A percentile compares a stretch with the other conserved stretches of the same genome.
These are phyloP conservation scores for Sphyrna mokarran DNA, from an alignment of 2,113 vertebrate genomes.

Conservation along the genomic window DNA sequence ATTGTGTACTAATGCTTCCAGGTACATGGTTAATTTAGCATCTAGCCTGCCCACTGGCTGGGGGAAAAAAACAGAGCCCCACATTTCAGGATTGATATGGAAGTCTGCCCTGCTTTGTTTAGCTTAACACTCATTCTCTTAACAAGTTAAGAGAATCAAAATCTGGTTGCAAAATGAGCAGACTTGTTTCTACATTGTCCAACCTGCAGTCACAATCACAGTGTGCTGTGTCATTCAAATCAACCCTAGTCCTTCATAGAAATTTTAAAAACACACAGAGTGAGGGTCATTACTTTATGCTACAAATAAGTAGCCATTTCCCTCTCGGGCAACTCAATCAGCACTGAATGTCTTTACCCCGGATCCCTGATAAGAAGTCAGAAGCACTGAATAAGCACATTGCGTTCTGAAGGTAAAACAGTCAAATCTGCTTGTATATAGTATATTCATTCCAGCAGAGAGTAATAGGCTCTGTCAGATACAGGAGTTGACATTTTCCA, in stretches of 20 bases:
- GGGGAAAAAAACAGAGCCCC: too few relatives aligned
- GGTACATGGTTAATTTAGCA: too few relatives aligned
- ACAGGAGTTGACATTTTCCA: constrained; percentile 33
- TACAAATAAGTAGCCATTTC: not conserved
- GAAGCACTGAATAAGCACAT: not conserved
- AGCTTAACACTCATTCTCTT: not conserved
- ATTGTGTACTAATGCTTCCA: too few relatives aligned
- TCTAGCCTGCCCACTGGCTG: too few relatives aligned
- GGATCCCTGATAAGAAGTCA: not conserved
- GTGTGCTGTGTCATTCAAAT: not conserved
- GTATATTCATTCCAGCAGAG: constrained; percentile 13
- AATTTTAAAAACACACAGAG: not conserved
- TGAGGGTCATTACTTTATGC: not conserved
- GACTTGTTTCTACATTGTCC: not conserved
- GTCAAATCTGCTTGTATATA: not conserved
- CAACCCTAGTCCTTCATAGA: not conserved
- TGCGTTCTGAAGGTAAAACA: constrained; percentile 13
- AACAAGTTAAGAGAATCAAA: not conserved
- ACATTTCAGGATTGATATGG: not conserved
- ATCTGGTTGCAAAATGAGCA: not conserved
- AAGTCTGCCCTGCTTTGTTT: not conserved
- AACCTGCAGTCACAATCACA: not conserved
- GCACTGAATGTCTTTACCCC: not conserved
- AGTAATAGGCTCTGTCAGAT: constrained; percentile 14
- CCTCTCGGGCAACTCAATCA: not conserved